Evolutionary conservation across 1,140 invertebrate species (phyloP).

Genomic region (Gryon sp.): DNA sequence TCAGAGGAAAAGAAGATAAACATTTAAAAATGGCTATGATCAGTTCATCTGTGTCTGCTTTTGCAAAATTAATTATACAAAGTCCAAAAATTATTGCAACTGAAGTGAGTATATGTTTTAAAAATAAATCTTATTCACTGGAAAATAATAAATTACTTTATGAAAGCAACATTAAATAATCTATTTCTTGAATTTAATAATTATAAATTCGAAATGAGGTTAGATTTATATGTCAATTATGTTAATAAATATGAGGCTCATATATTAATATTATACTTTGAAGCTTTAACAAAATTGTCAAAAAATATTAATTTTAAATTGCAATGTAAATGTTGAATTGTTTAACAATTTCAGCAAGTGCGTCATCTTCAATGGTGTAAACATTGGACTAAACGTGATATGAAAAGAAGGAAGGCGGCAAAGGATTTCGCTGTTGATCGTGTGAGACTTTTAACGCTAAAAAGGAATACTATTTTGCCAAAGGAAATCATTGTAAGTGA

Average conservation of each 20-base stretch:
- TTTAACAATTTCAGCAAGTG: conserved; percentile 82
- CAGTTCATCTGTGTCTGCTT: conserved; percentile 10
- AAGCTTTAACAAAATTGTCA: no score
- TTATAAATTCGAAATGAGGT: neutral
- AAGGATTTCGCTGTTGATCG: conserved; percentile 86
- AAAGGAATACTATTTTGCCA: conserved; percentile 91
- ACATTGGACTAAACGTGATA: conserved; percentile 82
- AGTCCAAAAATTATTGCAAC: conserved; percentile 26
- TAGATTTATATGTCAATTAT: neutral
- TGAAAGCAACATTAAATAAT: no score
- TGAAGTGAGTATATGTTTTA: conserved; percentile 51
- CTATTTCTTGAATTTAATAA: neutral
- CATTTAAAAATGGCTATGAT: conserved; percentile 61
- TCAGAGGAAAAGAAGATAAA: neutral
- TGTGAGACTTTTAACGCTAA: conserved; percentile 86
- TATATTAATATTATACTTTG: no score
- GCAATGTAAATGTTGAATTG: conserved; percentile 10
- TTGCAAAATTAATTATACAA: conserved; percentile 48
- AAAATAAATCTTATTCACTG: no score
- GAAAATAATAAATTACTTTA: no score
- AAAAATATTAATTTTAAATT: no score
- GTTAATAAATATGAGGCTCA: neutral
- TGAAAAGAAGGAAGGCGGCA: conserved; percentile 86
- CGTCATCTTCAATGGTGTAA: conserved; percentile 85
- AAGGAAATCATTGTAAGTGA: conserved; percentile 84